A percentile compares a stretch with the other conserved stretches of the same genome.
Conservation (phyloP, 1,140 invertebrate genomes). For the Diachasma alloeum region DNA sequence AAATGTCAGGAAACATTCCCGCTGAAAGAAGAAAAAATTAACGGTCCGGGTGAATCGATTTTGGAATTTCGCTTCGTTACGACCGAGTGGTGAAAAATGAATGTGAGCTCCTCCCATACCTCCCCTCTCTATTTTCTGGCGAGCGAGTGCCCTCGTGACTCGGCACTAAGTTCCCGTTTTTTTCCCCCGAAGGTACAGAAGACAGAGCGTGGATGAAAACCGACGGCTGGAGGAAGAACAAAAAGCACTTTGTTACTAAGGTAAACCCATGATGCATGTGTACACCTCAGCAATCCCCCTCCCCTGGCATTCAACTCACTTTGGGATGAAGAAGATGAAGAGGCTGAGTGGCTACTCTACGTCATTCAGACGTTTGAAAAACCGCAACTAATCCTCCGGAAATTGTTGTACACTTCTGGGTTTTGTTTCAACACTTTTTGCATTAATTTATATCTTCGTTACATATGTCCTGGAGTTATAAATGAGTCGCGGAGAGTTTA, state of each 20-base stretch:
- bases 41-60: no score
- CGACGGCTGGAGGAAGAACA: slow-evolving; percentile 34
- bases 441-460: not conserved
- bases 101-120: not conserved
- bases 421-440: slow-evolving; percentile 20
- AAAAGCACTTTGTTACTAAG: slow-evolving; percentile 56
- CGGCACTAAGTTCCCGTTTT: slow-evolving; percentile 28
- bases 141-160: slow-evolving; percentile 43
- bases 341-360: slow-evolving; percentile 6
- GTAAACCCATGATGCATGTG: slow-evolving; percentile 45
- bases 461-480: not conserved
- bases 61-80: no score
- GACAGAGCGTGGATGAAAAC: not conserved
- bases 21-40: no score
- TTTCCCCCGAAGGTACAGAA: not conserved
- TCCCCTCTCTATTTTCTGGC: not conserved
- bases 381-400: slow-evolving; percentile 55
- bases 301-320: slow-evolving; percentile 11
- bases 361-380: slow-evolving; percentile 39
- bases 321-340: slow-evolving; percentile 11
- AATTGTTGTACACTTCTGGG: slow-evolving; percentile 43
- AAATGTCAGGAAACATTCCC: no score
- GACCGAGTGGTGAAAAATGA: not conserved
- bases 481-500: not conserved
- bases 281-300: not conserved